Conservation (phyloP, 2,888 invertebrate genomes). For the Myopa testacea region DNA sequence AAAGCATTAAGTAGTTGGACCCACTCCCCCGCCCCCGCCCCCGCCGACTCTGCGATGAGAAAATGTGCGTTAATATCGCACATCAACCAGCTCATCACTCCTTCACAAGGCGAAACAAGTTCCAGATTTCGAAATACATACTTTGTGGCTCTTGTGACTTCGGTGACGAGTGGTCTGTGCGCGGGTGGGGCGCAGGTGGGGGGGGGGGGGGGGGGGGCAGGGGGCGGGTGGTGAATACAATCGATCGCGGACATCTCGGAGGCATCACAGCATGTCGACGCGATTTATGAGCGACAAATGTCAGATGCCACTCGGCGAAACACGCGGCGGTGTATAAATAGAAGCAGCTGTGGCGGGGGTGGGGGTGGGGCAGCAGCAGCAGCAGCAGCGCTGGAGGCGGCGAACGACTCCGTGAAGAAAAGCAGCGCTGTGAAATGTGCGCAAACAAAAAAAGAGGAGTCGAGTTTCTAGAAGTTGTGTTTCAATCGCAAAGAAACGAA, state of each 20-base stretch:
- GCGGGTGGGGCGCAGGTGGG: too few relatives aligned
- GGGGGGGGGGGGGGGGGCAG: too few relatives aligned
- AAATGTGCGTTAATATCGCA: too few relatives aligned
- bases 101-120: too few relatives aligned
- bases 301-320: neutral
- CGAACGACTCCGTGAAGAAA: neutral
- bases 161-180: too few relatives aligned
- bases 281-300: conserved; percentile 31
- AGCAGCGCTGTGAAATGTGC: neutral
- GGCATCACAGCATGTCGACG: neutral
- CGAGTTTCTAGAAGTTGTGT: neutral
- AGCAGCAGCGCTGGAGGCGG: neutral
- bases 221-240: too few relatives aligned
- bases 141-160: too few relatives aligned
- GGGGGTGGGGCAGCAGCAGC: too few relatives aligned
- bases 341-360: neutral
- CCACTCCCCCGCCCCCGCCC: too few relatives aligned
- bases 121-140: too few relatives aligned
- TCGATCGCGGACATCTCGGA: neutral
- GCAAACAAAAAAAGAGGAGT: neutral
- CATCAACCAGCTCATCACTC: too few relatives aligned
- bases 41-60: too few relatives aligned
- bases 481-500: neutral
- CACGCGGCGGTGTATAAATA: neutral
- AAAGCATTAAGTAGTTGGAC: neutral